Conservation (phyloP, 2,797 vertebrate species). For the Nannoperca australis region DNA sequence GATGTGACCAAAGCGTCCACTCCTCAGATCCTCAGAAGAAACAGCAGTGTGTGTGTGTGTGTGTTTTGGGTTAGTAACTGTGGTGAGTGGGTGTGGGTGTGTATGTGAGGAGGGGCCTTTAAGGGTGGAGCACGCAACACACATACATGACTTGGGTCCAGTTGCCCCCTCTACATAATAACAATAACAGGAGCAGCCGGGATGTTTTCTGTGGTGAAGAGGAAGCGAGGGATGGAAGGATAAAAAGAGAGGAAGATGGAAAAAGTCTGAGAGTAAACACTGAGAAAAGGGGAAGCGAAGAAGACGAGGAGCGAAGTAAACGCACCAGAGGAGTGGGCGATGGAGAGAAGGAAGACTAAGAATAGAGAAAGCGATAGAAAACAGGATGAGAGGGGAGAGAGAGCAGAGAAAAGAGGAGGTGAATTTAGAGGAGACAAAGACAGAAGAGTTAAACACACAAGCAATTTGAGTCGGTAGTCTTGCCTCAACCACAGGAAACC, state of each 20-base stretch:
- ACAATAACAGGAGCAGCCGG: conserved; percentile 72
- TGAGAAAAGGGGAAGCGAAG: conserved; percentile 6
- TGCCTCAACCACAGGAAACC: conserved; percentile 73
- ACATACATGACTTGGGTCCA: conserved; percentile 51
- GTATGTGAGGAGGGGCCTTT: conserved; percentile 51
- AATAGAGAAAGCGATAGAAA: conserved; percentile 54
- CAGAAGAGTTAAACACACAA: conserved; percentile 41
- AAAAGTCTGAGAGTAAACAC: conserved; percentile 49
- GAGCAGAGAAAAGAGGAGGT: conserved; percentile 36
- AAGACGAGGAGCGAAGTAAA: conserved; percentile 20
- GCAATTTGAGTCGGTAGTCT: conserved; percentile 55
- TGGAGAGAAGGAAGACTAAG: conserved; percentile 43
- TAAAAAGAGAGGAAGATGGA: conserved; percentile 54
- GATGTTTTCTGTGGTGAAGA: conserved; percentile 73
- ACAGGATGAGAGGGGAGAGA: conserved; percentile 52
- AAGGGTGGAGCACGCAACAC: conserved; percentile 60
- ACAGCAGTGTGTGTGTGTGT: conserved; percentile 30
- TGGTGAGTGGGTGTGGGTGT: conserved; percentile 65
- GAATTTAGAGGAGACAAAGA: conserved; percentile 36
- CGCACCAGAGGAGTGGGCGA: conserved; percentile 6
- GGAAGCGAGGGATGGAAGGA: conserved; percentile 65
- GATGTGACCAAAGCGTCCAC: conserved; percentile 45
- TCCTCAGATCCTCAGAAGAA: conserved; percentile 52
- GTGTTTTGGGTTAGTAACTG: conserved; percentile 50
- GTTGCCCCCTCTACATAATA: conserved; percentile 62